Evolutionary conservation across 1,140 invertebrate species (phyloP).

Genomic region (Zaprionus africanus): DNA sequence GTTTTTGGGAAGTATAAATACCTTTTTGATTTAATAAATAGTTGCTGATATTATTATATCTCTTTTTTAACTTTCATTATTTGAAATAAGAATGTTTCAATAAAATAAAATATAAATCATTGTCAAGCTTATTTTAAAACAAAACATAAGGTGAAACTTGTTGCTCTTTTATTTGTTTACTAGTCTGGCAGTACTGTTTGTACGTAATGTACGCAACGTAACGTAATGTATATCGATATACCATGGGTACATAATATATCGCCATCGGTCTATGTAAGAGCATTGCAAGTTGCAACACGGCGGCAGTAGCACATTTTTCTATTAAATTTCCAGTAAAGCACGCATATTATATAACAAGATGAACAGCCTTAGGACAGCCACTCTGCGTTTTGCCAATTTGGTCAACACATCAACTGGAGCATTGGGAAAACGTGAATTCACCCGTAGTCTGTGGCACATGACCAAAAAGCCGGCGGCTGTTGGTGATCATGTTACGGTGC

Average conservation of each 20-base stretch:
- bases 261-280: slow-evolving; percentile 17
- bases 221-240: slow-evolving; percentile 8
- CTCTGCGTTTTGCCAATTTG: slow-evolving; percentile 85
- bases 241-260: not conserved
- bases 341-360: slow-evolving; percentile 85
- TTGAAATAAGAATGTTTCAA: not conserved
- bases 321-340: slow-evolving; percentile 37
- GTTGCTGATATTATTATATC: not conserved
- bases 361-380: slow-evolving; percentile 88
- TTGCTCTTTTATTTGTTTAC: not conserved
- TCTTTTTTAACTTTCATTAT: not conserved
- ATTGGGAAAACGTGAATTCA: slow-evolving; percentile 87
- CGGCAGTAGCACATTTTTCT: slow-evolving; percentile 52
- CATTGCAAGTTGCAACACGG: slow-evolving; percentile 47
- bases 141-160: not conserved
- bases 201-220: not conserved
- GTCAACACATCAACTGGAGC: slow-evolving; percentile 84
- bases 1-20: not conserved
- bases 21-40: not conserved
- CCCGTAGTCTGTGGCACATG: slow-evolving; percentile 89
- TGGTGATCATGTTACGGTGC: slow-evolving; percentile 62
- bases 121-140: not conserved
- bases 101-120: not conserved
- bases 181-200: not conserved
- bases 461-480: slow-evolving; percentile 83